These are phyloP conservation scores for Drosophila funebris DNA, from an alignment of 1,140 invertebrate species.

Conservation along the genomic window DNA sequence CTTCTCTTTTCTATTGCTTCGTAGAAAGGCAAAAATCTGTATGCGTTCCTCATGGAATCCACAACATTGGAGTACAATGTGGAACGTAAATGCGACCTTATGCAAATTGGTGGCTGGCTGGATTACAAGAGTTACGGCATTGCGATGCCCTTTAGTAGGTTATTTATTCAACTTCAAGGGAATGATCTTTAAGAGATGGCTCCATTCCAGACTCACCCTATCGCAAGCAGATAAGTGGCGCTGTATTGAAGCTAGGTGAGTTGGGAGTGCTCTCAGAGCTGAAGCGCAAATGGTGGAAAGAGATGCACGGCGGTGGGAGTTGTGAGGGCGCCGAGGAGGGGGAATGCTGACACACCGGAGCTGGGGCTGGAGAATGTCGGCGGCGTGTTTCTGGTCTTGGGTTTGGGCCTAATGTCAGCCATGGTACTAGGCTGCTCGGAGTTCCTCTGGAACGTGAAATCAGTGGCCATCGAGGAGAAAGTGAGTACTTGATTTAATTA, in stretches of 20 bases:
- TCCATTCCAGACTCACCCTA: constrained; percentile 87
- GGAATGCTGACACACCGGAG: constrained; percentile 79
- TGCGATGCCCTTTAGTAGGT: constrained; percentile 86
- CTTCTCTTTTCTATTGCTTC: not conserved
- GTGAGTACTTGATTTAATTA: not conserved
- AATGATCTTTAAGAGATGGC: not conserved
- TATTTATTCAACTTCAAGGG: not conserved
- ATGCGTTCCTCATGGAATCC: constrained; percentile 98
- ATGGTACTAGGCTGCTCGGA: constrained; percentile 86
- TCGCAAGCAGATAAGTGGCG: constrained; percentile 87
- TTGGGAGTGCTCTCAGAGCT: constrained; percentile 88
- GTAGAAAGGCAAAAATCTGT: constrained; percentile 90
- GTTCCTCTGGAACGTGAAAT: constrained; percentile 87
- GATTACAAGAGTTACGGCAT: constrained; percentile 94
- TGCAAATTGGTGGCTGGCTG: constrained; percentile 95
- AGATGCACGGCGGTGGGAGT: constrained; percentile 84
- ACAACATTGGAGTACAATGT: constrained; percentile 95
- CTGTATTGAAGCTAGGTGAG: constrained; percentile 91
- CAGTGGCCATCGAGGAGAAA: constrained; percentile 86
- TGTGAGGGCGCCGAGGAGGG: constrained; percentile 61
- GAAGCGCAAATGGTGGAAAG: constrained; percentile 94
- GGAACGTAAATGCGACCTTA: constrained; percentile 95
- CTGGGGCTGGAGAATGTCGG: constrained; percentile 88
- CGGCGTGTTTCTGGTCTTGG: constrained; percentile 89
- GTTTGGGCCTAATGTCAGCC: constrained; percentile 85